A percentile compares a stretch with the other conserved stretches of the same genome.
These are phyloP conservation scores for Macropus fuliginosus DNA, from an alignment of 2,797 vertebrate species.

Conservation along the genomic window DNA sequence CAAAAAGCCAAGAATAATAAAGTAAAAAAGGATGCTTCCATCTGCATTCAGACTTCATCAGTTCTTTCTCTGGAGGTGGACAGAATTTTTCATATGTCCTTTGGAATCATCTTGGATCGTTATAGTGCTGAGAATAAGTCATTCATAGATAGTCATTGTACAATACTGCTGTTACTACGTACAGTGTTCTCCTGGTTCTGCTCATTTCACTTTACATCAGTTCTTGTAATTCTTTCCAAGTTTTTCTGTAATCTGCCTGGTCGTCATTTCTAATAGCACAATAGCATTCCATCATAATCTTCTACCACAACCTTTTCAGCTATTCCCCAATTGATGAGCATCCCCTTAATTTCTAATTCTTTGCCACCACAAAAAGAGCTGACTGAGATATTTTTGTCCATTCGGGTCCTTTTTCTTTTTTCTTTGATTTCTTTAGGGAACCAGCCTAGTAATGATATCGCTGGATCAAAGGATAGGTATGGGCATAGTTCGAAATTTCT, in stretches of 20 bases:
- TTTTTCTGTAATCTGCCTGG: background rate
- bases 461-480: background rate
- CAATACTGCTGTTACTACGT: background rate
- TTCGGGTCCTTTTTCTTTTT: background rate
- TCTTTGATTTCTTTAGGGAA: background rate
- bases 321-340: background rate
- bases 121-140: background rate
- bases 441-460: background rate
- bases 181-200: background rate
- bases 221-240: background rate
- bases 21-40: background rate
- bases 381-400: background rate
- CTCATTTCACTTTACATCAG: background rate
- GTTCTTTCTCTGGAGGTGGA: background rate
- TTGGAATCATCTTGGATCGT: background rate
- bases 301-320: background rate
- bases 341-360: background rate
- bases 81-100: background rate
- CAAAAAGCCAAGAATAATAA: background rate
- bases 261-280: background rate
- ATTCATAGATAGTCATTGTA: background rate
- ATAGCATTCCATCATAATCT: background rate
- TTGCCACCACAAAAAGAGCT: background rate
- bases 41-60: background rate
- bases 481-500: background rate